Evolutionary conservation across 2,797 vertebrate genomes (phyloP).

Genomic region (Rhinoraja longicauda): DNA sequence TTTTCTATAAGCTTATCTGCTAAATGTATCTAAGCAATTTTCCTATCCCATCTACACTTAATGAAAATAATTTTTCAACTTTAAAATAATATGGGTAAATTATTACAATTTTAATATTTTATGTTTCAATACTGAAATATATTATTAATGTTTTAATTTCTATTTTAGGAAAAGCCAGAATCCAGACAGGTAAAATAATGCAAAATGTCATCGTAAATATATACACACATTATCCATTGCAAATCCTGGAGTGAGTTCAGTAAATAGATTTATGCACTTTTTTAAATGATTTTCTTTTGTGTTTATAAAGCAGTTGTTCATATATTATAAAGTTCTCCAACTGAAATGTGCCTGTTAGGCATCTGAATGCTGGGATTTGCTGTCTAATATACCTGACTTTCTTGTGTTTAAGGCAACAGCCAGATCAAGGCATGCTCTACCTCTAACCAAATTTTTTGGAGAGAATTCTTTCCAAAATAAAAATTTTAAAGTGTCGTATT

Average conservation of each 20-base stretch:
- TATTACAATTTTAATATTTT: not conserved
- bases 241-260: not conserved
- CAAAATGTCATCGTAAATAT: not conserved
- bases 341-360: not conserved
- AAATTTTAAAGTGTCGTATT: not conserved
- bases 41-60: not conserved
- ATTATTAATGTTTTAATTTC: slow-evolving; percentile 42
- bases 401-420: not conserved
- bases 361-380: not conserved
- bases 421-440: not conserved
- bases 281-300: not conserved
- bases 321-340: not conserved
- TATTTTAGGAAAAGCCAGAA: slow-evolving; percentile 65
- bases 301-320: not conserved
- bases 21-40: not conserved
- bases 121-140: not conserved
- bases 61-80: not conserved
- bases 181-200: slow-evolving; percentile 61
- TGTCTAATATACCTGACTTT: not conserved
- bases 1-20: not conserved
- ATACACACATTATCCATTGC: not conserved
- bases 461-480: not conserved
- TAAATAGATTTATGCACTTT: not conserved
- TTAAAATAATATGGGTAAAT: slow-evolving; percentile 6
- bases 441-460: not conserved